Conservation (phyloP, 2,113 vertebrate species). For the Chaetura pelagica region DNA sequence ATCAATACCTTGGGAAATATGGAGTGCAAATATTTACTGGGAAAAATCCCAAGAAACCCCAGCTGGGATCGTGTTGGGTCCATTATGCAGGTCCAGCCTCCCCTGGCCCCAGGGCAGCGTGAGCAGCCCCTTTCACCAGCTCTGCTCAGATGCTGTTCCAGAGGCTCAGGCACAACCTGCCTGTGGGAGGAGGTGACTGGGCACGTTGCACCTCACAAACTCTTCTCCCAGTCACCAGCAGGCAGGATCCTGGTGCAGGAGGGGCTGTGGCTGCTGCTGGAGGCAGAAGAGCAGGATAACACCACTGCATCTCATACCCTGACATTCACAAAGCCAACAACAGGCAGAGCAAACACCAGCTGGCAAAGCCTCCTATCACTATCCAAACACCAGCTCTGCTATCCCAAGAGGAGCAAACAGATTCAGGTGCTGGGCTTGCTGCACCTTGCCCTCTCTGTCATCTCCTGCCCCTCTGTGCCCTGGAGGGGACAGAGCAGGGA, state of each 20-base stretch:
- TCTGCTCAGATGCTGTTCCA: background rate
- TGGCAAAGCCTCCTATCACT: background rate
- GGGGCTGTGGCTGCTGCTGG: background rate
- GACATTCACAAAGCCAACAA: background rate
- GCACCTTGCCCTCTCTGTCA: background rate
- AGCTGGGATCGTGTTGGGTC: rapidly evolving
- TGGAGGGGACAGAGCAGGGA: background rate
- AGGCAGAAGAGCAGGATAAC: background rate
- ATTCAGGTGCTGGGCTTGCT: background rate
- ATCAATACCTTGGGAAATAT: rapidly evolving
- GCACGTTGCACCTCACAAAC: rapidly evolving
- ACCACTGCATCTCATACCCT: rapidly evolving
- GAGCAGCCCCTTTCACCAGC: rapidly evolving
- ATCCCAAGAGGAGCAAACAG: background rate
- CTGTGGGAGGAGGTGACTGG: background rate
- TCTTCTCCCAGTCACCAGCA: rapidly evolving
- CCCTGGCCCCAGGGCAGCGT: rapidly evolving
- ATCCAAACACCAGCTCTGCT: background rate
- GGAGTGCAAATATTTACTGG: background rate
- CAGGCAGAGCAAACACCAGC: background rate
- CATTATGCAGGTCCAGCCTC: background rate
- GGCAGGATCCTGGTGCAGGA: background rate
- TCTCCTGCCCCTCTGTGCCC: background rate
- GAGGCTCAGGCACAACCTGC: background rate
- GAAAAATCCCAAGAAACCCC: background rate